Conservation (phyloP, 2,113 vertebrate species). For the Phoxinus phoxinus region DNA sequence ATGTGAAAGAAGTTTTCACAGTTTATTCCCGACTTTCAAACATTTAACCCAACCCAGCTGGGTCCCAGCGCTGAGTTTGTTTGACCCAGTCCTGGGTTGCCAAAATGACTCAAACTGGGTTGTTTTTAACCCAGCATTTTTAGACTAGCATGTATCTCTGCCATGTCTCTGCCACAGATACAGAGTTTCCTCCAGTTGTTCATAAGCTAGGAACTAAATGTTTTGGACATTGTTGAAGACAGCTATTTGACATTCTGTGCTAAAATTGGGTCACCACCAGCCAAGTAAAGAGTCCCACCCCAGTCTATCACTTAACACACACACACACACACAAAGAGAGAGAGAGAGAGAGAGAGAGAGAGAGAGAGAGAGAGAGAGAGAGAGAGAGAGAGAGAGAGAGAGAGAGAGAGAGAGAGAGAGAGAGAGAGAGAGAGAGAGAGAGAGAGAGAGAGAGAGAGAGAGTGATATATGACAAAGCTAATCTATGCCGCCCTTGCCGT, state of each 20-base stretch:
- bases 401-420: background rate
- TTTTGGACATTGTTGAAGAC: background rate
- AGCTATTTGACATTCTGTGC: background rate
- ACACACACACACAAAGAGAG: background rate
- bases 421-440: background rate
- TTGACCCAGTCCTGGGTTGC: background rate
- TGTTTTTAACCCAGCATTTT: background rate
- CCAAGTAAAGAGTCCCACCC: constrained; percentile 5
- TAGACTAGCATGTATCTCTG: background rate
- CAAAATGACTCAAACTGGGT: background rate
- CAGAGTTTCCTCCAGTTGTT: background rate
- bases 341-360: no score
- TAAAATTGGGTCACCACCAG: constrained; percentile 13
- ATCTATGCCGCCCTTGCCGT: background rate
- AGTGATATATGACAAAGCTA: constrained; percentile 5
- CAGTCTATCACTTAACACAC: background rate
- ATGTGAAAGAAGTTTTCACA: no score
- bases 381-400: no score
- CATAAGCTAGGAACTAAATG: background rate
- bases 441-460: background rate
- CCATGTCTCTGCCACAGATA: background rate
- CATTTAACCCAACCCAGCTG: background rate
- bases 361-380: no score
- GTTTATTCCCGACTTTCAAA: background rate
- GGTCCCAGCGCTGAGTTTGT: background rate